Percentiles rank a stretch among this genome's conserved stretches.
These are phyloP conservation scores for Tetramorium simillimum DNA, from an alignment of 1,140 invertebrate genomes.

Conservation along the genomic window DNA sequence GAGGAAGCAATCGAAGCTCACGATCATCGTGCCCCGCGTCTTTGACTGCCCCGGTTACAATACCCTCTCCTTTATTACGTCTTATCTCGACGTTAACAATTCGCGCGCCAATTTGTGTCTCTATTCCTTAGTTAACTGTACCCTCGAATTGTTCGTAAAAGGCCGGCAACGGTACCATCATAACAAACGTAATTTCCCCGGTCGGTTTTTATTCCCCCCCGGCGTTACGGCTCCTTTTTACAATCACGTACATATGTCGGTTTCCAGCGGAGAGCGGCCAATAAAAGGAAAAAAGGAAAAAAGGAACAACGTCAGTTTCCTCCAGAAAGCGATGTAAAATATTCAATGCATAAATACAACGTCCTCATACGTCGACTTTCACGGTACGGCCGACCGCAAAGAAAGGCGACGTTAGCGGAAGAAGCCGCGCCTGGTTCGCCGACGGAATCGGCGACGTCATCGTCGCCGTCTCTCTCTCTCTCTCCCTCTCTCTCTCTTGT, in stretches of 20 bases:
- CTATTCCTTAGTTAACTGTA: background rate
- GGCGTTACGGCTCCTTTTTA: background rate
- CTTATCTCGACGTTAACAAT: background rate
- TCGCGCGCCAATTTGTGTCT: background rate
- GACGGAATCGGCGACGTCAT: conserved; percentile 22
- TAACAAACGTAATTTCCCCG: background rate
- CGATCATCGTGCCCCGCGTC: background rate
- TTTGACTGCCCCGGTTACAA: conserved; percentile 19
- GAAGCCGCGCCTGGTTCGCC: background rate
- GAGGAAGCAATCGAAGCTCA: background rate
- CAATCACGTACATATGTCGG: background rate
- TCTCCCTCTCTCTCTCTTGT: background rate
- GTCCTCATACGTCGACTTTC: conserved; percentile 21
- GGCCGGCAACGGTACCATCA: background rate
- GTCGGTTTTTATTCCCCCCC: background rate
- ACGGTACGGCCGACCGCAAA: background rate
- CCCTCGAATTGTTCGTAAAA: background rate
- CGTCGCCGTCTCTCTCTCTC: background rate
- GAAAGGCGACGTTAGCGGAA: background rate
- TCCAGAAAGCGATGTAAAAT: conserved; percentile 24
- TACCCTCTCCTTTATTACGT: background rate
- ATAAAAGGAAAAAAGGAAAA: background rate
- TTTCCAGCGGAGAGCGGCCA: background rate
- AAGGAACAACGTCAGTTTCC: background rate
- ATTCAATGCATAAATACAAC: conserved; percentile 45